phyloP scores from a whole-genome alignment of 2,888 invertebrate species.

The Ornithoptera priamus region DNA sequence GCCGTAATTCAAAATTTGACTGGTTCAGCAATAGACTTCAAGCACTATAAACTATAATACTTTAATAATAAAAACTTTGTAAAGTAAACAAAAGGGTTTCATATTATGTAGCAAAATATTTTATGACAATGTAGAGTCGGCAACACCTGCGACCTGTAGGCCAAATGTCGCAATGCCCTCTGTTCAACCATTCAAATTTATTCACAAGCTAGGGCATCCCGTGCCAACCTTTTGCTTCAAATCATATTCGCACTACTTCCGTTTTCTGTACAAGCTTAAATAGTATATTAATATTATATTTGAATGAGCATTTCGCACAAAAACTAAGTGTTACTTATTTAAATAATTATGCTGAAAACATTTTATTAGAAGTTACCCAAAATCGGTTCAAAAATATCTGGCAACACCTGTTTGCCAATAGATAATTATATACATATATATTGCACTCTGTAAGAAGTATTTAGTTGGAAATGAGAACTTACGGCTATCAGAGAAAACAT shows the following conservation, averaged over 20 bases:
- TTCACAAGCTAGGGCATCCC: conserved; percentile 52
- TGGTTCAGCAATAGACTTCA: too few relatives aligned
- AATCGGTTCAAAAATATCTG: too few relatives aligned
- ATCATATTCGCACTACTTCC: conserved; percentile 5
- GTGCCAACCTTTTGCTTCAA: conserved; percentile 30
- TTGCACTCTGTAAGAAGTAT: too few relatives aligned
- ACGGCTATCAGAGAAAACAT: too few relatives aligned
- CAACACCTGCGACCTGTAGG: conserved; percentile 56
- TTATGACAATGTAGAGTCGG: conserved; percentile 45
- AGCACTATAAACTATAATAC: too few relatives aligned
- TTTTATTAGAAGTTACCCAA: too few relatives aligned
- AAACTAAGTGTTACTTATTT: too few relatives aligned
- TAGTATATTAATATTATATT: background rate
- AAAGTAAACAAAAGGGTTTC: conserved; percentile 16
- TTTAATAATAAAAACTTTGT: background rate
- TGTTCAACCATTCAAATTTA: conserved; percentile 65
- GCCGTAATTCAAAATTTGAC: too few relatives aligned
- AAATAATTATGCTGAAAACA: too few relatives aligned
- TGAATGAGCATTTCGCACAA: background rate
- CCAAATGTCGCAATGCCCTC: conserved; percentile 51
- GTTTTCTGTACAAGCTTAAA: background rate
- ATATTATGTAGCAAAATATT: conserved; percentile 30
- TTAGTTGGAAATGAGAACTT: too few relatives aligned
- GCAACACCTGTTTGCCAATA: too few relatives aligned
- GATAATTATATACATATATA: too few relatives aligned